These are phyloP conservation scores for Stichodactyla helianthus DNA, from an alignment of 64 coral and sea anemone genomes.

Conservation along the genomic window DNA sequence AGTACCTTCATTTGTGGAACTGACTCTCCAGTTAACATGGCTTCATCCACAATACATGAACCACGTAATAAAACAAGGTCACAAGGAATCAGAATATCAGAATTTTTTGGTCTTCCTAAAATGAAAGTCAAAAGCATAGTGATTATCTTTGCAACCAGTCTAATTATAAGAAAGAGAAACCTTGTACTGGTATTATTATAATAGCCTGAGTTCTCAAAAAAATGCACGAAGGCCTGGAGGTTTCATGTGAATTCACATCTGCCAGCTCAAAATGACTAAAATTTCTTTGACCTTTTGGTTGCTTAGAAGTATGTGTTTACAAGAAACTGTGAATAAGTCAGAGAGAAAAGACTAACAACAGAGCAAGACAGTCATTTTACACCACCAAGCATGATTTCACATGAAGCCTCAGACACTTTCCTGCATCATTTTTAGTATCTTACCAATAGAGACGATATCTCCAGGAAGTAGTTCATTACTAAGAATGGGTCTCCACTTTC, in stretches of 20 bases:
- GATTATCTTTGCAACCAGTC: background rate
- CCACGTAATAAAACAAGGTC: constrained; percentile 87
- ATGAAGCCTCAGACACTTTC: background rate
- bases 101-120: constrained; percentile 81
- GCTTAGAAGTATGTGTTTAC: too few species aligned
- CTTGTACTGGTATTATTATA: too few species aligned
- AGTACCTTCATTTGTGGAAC: constrained; percentile 99
- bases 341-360: too few species aligned
- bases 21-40: constrained; percentile 98
- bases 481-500: constrained; percentile 88
- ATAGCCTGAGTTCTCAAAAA: too few species aligned
- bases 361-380: too few species aligned
- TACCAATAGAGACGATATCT: constrained; percentile 95
- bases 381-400: too few species aligned
- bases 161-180: too few species aligned
- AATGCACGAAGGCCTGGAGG: too few species aligned
- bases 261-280: too few species aligned
- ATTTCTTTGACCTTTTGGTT: too few species aligned
- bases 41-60: constrained; percentile 97
- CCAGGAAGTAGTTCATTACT: constrained; percentile 90
- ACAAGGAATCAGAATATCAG: constrained; percentile 89
- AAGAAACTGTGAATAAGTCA: background rate
- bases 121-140: background rate
- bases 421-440: background rate
- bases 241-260: too few species aligned